Evolutionary conservation across 2,888 invertebrate genomes (phyloP).

Genomic region (Drosophila monieri): DNA sequence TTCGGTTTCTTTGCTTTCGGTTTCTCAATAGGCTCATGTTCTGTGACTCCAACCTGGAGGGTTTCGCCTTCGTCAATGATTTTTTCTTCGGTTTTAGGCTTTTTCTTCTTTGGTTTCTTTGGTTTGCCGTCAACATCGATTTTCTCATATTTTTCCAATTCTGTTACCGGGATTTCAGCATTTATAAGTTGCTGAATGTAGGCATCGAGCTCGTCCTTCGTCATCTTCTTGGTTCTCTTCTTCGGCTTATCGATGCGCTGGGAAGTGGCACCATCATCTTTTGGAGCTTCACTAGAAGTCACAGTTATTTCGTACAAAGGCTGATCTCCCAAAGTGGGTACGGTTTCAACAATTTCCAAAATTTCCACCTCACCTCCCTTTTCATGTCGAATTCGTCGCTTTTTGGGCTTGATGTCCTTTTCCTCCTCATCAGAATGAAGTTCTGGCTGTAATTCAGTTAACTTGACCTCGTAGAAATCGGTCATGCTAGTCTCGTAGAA

Average conservation of each 20-base stretch:
- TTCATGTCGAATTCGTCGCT: constrained; percentile 80
- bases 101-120: constrained; percentile 77
- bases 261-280: constrained; percentile 33
- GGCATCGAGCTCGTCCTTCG: constrained; percentile 81
- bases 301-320: constrained; percentile 84
- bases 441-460: constrained; percentile 81
- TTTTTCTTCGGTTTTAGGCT: constrained; percentile 49
- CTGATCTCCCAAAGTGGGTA: constrained; percentile 76
- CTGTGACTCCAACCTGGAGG: constrained; percentile 68
- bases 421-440: constrained; percentile 63
- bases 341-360: constrained; percentile 82
- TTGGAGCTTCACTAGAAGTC: constrained; percentile 79
- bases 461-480: constrained; percentile 74
- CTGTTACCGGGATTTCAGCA: constrained; percentile 83
- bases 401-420: constrained; percentile 74
- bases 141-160: constrained; percentile 84
- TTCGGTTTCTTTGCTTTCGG: constrained; percentile 59
- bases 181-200: constrained; percentile 82
- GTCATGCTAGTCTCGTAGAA: constrained; percentile 49
- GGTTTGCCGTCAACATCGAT: constrained; percentile 80
- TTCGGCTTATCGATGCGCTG: constrained; percentile 60
- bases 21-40: constrained; percentile 66
- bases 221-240: constrained; percentile 75
- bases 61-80: constrained; percentile 57
- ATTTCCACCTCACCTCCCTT: constrained; percentile 84